phyloP scores from a whole-genome alignment of 2,797 vertebrate species.

The Phaenicophaeus curvirostris region DNA sequence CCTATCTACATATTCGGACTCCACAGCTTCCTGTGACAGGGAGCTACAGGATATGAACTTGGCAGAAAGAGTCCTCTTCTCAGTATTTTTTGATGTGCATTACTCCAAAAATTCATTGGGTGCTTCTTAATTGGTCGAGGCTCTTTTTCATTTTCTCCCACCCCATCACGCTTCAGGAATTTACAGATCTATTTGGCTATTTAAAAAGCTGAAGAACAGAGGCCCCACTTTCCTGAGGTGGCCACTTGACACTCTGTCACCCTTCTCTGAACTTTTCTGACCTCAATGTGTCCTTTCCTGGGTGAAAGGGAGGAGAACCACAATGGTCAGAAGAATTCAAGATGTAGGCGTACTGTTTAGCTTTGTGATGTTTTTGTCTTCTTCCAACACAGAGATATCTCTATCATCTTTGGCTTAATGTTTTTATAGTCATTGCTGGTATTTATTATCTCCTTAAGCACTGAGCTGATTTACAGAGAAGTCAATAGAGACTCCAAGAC shows the following conservation, averaged over 20 bases:
- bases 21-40: not conserved
- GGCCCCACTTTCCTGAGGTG: not conserved
- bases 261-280: not conserved
- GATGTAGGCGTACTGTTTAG: not conserved
- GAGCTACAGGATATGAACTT: not conserved
- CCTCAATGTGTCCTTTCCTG: not conserved
- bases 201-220: not conserved
- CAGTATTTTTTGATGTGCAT: not conserved
- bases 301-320: not conserved
- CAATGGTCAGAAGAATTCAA: not conserved
- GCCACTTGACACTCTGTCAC: not conserved
- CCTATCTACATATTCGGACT: not conserved
- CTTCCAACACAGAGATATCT: not conserved
- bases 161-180: not conserved
- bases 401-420: not conserved
- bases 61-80: not conserved
- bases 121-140: not conserved
- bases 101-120: not conserved
- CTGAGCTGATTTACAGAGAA: not conserved
- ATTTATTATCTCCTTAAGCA: not conserved
- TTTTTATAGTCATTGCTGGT: not conserved
- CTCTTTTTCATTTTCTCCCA: not conserved
- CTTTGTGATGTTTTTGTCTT: not conserved
- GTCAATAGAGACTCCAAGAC: not conserved
- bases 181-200: not conserved